Evolutionary conservation across 2,113 vertebrate species (phyloP).

Genomic region (Thomomys bottae): DNA sequence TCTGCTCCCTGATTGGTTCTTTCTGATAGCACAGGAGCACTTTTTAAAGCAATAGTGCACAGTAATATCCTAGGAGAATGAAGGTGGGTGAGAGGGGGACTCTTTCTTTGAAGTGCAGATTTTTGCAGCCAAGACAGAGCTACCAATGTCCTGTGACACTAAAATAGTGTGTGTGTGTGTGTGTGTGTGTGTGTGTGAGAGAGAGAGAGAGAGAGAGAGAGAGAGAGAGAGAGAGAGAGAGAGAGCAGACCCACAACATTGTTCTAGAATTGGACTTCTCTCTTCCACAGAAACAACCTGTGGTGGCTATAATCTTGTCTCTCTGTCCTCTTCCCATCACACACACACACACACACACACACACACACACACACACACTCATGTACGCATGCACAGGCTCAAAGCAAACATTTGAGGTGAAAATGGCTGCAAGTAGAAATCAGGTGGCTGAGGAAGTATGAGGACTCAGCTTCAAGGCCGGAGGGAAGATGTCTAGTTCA

Average conservation of each 20-base stretch:
- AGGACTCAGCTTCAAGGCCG: neutral
- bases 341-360: neutral
- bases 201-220: too few relatives aligned
- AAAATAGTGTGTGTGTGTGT: too few relatives aligned
- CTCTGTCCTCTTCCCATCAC: neutral
- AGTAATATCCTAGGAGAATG: neutral
- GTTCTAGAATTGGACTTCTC: neutral
- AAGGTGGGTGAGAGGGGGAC: neutral
- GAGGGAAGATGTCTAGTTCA: neutral
- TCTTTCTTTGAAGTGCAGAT: neutral
- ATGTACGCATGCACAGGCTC: neutral
- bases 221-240: neutral
- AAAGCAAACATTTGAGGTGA: neutral
- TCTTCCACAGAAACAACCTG: neutral
- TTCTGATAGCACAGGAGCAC: neutral
- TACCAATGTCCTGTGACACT: neutral
- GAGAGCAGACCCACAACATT: neutral
- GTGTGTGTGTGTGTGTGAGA: neutral
- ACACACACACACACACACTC: neutral
- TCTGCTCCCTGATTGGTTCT: conserved; percentile 52
- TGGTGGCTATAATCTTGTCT: too few relatives aligned
- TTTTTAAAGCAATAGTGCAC: conserved; percentile 45
- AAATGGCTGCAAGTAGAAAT: neutral
- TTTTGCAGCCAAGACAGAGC: neutral
- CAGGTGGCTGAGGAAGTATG: neutral